Evolutionary conservation across 2,888 invertebrate species (phyloP).

Genomic region (Falcaria lacertinaria): DNA sequence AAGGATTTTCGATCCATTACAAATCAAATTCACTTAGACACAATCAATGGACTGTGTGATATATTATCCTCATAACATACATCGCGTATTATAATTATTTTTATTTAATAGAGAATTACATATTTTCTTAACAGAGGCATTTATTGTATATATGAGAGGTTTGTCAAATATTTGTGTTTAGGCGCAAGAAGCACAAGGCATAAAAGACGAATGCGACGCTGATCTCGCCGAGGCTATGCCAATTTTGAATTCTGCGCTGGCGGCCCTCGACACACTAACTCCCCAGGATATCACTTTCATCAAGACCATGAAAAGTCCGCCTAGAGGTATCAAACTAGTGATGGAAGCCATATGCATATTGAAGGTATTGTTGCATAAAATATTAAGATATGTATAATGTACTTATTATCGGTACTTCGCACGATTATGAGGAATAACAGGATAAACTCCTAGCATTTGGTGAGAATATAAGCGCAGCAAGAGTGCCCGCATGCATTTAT

Average conservation of each 20-base stretch:
- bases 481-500: background rate
- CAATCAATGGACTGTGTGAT: too few species aligned
- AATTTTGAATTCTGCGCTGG: conserved; percentile 90
- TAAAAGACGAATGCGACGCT: conserved; percentile 95
- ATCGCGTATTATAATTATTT: too few species aligned
- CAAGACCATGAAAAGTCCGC: conserved; percentile 98
- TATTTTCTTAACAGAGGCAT: too few species aligned
- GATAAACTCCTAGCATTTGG: background rate
- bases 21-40: too few species aligned
- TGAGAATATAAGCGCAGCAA: background rate
- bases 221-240: conserved; percentile 95
- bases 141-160: too few species aligned
- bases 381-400: background rate
- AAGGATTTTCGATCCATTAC: too few species aligned
- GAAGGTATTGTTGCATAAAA: too few species aligned
- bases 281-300: conserved; percentile 94
- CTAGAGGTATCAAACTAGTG: conserved; percentile 91
- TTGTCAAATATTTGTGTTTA: conserved; percentile 23
- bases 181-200: conserved; percentile 87
- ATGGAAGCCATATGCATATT: conserved; percentile 98
- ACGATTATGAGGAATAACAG: background rate
- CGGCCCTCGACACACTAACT: conserved; percentile 93
- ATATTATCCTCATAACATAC: too few species aligned
- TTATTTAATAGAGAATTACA: too few species aligned
- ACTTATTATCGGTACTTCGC: background rate